Percentiles rank a stretch among this genome's conserved stretches.
Evolutionary conservation across 1,140 invertebrate genomes (phyloP).

Genomic region (Drosophila willistoni): DNA sequence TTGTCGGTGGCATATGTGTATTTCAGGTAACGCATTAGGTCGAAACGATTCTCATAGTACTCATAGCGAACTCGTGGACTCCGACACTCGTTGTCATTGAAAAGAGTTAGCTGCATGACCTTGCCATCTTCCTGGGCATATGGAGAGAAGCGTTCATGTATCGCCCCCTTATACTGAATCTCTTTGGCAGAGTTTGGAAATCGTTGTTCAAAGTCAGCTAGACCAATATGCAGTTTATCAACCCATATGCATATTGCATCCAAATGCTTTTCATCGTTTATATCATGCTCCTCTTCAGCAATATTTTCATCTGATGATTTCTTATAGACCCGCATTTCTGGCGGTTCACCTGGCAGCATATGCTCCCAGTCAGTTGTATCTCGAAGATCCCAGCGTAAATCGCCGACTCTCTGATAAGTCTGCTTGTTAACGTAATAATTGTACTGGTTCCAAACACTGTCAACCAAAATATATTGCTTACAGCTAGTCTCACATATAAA

Average conservation of each 20-base stretch:
- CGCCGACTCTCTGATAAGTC: constrained; percentile 85
- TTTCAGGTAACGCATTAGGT: constrained; percentile 86
- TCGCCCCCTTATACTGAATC: constrained; percentile 89
- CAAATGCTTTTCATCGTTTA: constrained; percentile 88
- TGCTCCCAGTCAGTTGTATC: constrained; percentile 88
- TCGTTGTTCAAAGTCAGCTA: constrained; percentile 88
- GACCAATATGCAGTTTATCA: constrained; percentile 87
- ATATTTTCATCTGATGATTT: constrained; percentile 82
- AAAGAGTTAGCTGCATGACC: constrained; percentile 88
- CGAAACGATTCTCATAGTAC: constrained; percentile 88
- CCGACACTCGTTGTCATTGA: constrained; percentile 88
- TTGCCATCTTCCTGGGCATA: constrained; percentile 88
- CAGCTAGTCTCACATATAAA: constrained; percentile 85
- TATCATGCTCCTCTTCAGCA: constrained; percentile 56
- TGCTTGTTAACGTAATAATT: constrained; percentile 91
- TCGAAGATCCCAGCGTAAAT: constrained; percentile 86
- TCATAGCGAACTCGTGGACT: constrained; percentile 86
- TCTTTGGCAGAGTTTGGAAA: constrained; percentile 90
- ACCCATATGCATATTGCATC: constrained; percentile 92
- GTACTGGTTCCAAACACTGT: constrained; percentile 93
- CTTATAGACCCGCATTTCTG: constrained; percentile 79
- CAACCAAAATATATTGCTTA: constrained; percentile 89
- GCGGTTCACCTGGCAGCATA: constrained; percentile 87
- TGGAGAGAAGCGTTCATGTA: constrained; percentile 90
- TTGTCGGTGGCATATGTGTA: constrained; percentile 85